phyloP scores from a whole-genome alignment of 2,113 vertebrate genomes.

The Stegostoma tigrinum region DNA sequence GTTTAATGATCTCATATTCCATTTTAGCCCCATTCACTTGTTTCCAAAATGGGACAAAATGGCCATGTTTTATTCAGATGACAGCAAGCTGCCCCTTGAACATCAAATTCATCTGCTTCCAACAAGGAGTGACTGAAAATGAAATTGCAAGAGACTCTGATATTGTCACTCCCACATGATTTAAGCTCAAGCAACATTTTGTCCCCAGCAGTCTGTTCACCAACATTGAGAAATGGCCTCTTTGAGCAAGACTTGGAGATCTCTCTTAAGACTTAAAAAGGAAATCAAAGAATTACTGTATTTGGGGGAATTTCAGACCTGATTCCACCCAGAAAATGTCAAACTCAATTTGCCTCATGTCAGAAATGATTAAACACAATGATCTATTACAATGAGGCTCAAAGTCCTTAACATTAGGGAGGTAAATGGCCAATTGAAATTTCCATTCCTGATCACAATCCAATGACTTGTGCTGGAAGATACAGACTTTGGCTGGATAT shows the following conservation, averaged over 20 bases:
- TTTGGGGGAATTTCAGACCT: not conserved
- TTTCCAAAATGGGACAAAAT: not conserved
- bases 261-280: not conserved
- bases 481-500: not conserved
- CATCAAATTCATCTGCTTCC: not conserved
- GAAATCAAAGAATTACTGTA: not conserved
- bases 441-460: not conserved
- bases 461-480: not conserved
- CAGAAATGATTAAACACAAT: not conserved
- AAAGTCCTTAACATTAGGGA: not conserved
- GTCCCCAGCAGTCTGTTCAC: not conserved
- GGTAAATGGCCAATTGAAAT: not conserved
- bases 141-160: not conserved
- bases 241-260: not conserved
- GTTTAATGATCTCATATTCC: not conserved
- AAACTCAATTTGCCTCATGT: not conserved
- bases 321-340: not conserved
- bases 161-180: not conserved
- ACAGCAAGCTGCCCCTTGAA: not conserved
- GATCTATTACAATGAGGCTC: not conserved
- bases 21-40: not conserved
- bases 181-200: not conserved
- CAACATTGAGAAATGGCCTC: not conserved
- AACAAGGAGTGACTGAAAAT: constrained; percentile 27
- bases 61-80: not conserved